These are phyloP conservation scores for Palythoa heliodiscus DNA, from an alignment of 92 coral and sea anemone genomes.

Conservation along the genomic window DNA sequence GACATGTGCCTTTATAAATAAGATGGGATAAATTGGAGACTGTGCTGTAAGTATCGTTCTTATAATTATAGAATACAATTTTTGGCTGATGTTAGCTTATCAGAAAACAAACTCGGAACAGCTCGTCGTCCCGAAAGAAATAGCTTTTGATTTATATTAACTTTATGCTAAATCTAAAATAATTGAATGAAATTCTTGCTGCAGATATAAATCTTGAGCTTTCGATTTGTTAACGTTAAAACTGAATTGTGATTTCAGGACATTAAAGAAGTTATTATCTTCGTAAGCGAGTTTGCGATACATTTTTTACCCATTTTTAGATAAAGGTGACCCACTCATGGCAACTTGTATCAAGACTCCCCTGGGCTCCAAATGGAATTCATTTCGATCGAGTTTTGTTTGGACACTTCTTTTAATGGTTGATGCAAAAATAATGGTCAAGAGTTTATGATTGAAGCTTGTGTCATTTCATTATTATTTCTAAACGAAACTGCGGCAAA, in stretches of 20 bases:
- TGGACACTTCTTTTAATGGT: conserved; percentile 11
- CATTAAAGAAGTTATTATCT: not conserved
- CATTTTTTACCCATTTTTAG: not conserved
- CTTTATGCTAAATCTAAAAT: not conserved
- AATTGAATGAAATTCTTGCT: conserved; percentile 18
- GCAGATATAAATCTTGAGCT: not conserved
- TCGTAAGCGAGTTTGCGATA: not conserved
- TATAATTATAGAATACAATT: not conserved
- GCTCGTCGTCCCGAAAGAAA: not conserved
- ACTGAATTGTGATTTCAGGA: not conserved
- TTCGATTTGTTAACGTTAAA: not conserved
- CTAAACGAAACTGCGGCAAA: conserved; percentile 2
- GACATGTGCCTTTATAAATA: conserved; percentile 18
- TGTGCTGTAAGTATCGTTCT: conserved; percentile 20
- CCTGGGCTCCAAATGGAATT: conserved; percentile 8
- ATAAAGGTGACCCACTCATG: not conserved
- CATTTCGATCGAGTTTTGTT: conserved; percentile 22
- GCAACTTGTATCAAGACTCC: not conserved
- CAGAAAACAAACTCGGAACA: conserved; percentile 3
- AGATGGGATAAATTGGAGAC: conserved; percentile 21
- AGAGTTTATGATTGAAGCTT: not conserved
- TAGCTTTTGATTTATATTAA: not conserved
- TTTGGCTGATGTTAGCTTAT: not conserved
- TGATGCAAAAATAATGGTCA: not conserved
- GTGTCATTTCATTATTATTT: conserved; percentile 20